Conservation (phyloP, 2,113 vertebrate species). For the Psittacara wagleri region DNA sequence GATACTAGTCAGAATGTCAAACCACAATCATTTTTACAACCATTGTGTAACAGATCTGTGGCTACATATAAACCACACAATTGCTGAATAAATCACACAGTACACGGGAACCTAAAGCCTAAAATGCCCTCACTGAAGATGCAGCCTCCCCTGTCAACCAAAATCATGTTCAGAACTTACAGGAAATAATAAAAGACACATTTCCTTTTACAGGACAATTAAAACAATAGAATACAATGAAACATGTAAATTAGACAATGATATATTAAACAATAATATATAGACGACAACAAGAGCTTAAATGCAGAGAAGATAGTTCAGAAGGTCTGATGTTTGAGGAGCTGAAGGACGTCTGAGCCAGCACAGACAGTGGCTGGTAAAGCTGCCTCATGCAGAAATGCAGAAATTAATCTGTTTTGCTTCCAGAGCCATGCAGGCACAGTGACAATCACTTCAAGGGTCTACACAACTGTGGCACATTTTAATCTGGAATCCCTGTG, state of each 20-base stretch:
- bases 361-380: neutral
- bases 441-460: neutral
- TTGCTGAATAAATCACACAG: neutral
- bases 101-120: neutral
- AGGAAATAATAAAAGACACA: neutral
- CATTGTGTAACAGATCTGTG: neutral
- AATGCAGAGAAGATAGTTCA: neutral
- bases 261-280: neutral
- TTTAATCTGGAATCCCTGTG: neutral
- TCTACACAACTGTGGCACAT: neutral
- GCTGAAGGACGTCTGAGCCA: neutral
- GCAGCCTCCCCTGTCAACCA: neutral
- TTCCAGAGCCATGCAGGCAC: neutral
- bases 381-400: neutral
- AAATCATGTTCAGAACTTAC: neutral
- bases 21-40: neutral
- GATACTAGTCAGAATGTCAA: slow-evolving; percentile 19
- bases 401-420: neutral
- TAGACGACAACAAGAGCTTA: neutral
- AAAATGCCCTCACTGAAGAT: neutral
- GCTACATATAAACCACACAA: neutral
- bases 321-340: neutral
- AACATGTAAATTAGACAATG: neutral
- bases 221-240: neutral
- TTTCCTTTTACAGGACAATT: neutral